Percentiles rank a stretch among this genome's conserved stretches.
These are phyloP conservation scores for Phaethornis superciliosus DNA, from an alignment of 2,113 vertebrate species.

Conservation along the genomic window DNA sequence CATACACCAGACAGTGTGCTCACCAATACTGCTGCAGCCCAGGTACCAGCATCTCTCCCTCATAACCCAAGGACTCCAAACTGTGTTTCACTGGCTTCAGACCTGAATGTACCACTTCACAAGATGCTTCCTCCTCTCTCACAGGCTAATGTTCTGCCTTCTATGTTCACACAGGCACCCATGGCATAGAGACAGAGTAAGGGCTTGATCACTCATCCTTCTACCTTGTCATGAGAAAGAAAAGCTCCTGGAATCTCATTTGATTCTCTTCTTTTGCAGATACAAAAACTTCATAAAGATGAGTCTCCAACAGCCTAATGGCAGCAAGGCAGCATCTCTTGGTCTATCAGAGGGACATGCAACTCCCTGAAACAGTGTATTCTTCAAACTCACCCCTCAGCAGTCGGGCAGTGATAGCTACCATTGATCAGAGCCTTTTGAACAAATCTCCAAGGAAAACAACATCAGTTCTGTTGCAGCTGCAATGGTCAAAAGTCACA, in stretches of 20 bases:
- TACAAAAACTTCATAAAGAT: not conserved
- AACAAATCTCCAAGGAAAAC: not conserved
- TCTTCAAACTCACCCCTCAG: not conserved
- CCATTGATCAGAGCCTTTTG: not conserved
- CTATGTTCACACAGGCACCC: accelerated
- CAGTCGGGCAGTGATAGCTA: not conserved
- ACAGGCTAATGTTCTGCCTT: not conserved
- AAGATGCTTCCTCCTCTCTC: not conserved
- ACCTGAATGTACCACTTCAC: not conserved
- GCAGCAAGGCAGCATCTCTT: not conserved
- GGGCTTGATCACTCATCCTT: not conserved
- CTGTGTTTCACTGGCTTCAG: not conserved
- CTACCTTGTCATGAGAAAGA: not conserved
- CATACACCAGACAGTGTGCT: accelerated
- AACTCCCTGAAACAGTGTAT: not conserved
- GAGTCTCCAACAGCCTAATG: not conserved
- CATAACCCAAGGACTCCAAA: not conserved
- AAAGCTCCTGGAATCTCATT: not conserved
- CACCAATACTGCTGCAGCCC: accelerated
- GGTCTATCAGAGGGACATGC: not conserved
- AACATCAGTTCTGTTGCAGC: not conserved
- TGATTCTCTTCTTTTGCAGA: not conserved
- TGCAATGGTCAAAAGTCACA: not conserved
- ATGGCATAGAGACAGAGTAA: not conserved
- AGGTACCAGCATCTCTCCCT: not conserved